phyloP scores from a whole-genome alignment of 2,113 vertebrate genomes.

The Lamprotornis superbus region DNA sequence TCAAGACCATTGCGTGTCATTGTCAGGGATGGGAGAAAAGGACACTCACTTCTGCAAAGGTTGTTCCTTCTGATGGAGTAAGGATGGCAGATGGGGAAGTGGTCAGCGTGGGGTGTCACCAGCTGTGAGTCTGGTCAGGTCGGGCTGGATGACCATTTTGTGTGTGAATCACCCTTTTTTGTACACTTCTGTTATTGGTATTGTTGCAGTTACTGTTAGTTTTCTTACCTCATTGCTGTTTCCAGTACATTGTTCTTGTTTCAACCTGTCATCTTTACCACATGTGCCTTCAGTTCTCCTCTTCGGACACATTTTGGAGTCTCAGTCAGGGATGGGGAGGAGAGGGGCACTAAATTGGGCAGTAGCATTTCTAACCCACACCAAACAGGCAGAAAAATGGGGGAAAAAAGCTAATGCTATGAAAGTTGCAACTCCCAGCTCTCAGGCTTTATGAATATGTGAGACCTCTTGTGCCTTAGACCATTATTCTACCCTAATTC shows the following conservation, averaged over 20 bases:
- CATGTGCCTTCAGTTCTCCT: not conserved
- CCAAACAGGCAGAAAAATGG: not conserved
- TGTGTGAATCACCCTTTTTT: not conserved
- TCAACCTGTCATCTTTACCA: not conserved
- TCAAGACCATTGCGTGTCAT: rapidly evolving
- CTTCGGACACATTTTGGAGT: not conserved
- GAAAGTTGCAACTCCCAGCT: not conserved
- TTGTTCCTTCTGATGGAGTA: not conserved
- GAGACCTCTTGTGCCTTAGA: not conserved
- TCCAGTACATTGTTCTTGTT: not conserved
- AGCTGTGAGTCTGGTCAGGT: rapidly evolving
- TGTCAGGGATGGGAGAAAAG: not conserved
- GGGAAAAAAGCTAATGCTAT: not conserved
- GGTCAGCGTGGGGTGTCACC: rapidly evolving
- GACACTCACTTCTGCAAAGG: rapidly evolving
- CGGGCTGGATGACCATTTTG: not conserved
- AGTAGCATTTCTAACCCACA: not conserved
- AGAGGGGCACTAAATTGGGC: not conserved
- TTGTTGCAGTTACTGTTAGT: not conserved
- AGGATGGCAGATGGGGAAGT: rapidly evolving
- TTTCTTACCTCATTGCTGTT: not conserved
- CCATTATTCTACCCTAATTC: not conserved
- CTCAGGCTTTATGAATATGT: not conserved
- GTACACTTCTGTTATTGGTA: not conserved
- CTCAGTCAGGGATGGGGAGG: not conserved